Conservation (phyloP, 2,113 vertebrate species). For the Carassius gibelio region DNA sequence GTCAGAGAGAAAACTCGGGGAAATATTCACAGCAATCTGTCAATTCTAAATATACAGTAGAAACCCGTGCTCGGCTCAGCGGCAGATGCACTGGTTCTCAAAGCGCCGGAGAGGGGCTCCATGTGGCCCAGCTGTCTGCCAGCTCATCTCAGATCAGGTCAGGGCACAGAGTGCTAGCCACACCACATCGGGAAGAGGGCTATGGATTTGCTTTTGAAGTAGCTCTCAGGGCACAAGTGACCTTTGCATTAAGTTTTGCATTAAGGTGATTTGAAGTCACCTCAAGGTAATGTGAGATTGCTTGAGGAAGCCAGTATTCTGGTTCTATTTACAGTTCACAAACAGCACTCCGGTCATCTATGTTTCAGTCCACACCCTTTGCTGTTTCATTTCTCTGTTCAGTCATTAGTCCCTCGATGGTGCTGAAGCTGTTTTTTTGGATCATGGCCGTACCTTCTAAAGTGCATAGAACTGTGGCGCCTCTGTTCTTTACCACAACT, state of each 20-base stretch:
- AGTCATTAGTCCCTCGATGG: conserved; percentile 32
- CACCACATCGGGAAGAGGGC: conserved; percentile 8
- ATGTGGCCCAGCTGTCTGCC: conserved; percentile 42
- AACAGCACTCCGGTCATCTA: not conserved
- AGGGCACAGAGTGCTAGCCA: not conserved
- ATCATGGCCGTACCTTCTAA: conserved; percentile 50
- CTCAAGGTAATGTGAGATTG: not conserved
- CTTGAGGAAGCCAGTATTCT: not conserved
- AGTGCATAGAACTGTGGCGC: conserved; percentile 47
- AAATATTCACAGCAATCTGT: conserved; percentile 49
- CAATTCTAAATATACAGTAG: conserved; percentile 55
- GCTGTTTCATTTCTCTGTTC: not conserved
- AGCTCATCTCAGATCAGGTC: conserved; percentile 36
- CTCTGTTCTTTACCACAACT: conserved; percentile 49
- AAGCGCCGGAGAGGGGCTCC: conserved; percentile 33
- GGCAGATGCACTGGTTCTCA: not conserved
- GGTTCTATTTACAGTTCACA: not conserved
- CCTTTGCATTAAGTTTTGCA: conserved; percentile 13
- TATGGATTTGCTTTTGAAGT: conserved; percentile 23
- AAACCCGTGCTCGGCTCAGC: not conserved
- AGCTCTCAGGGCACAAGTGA: not conserved
- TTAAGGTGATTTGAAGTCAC: conserved; percentile 5
- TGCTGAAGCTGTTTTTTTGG: conserved; percentile 41
- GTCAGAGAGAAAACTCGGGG: conserved; percentile 28
- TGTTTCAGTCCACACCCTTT: conserved; percentile 16